These are phyloP conservation scores for Bembecia ichneumoniformis DNA, from an alignment of 2,888 invertebrate genomes.

Conservation along the genomic window DNA sequence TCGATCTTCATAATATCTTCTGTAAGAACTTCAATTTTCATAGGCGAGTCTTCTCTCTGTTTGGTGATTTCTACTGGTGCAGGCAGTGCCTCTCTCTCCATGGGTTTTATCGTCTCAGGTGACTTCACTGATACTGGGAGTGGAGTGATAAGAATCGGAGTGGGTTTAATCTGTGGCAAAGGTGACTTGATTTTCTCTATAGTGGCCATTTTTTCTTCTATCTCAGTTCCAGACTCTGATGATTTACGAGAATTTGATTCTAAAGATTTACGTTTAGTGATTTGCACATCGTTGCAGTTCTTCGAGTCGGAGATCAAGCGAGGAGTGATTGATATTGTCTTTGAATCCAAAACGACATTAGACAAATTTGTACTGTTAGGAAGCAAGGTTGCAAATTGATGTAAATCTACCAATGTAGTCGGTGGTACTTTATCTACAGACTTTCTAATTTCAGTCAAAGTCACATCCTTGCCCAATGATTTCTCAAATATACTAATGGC, in stretches of 20 bases:
- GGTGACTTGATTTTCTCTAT: slow-evolving; percentile 52
- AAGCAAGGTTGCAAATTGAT: slow-evolving; percentile 54
- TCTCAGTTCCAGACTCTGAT: slow-evolving; percentile 40
- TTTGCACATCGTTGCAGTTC: slow-evolving; percentile 30
- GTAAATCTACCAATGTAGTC: slow-evolving; percentile 40
- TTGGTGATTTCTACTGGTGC: slow-evolving; percentile 44
- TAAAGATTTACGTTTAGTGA: slow-evolving; percentile 39
- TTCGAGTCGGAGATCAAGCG: slow-evolving; percentile 36
- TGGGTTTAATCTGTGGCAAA: slow-evolving; percentile 29
- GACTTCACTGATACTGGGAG: slow-evolving; percentile 27
- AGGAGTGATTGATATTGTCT: slow-evolving; percentile 57
- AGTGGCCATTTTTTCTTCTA: slow-evolving; percentile 42
- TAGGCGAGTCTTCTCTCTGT: slow-evolving; percentile 31
- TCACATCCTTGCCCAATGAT: slow-evolving; percentile 63
- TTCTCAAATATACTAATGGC: slow-evolving; percentile 68
- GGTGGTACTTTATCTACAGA: slow-evolving; percentile 51
- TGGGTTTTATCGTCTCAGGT: slow-evolving; percentile 31
- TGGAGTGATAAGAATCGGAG: slow-evolving; percentile 35
- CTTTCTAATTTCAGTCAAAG: slow-evolving; percentile 63
- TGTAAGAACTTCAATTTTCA: slow-evolving; percentile 32
- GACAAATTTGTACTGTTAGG: slow-evolving; percentile 37
- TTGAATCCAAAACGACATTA: slow-evolving; percentile 46
- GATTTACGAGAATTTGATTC: slow-evolving; percentile 46
- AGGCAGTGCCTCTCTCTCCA: slow-evolving; percentile 44
- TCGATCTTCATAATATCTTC: slow-evolving; percentile 5